These are phyloP conservation scores for Gavialis gangeticus DNA, from an alignment of 2,113 vertebrate genomes.

Conservation along the genomic window DNA sequence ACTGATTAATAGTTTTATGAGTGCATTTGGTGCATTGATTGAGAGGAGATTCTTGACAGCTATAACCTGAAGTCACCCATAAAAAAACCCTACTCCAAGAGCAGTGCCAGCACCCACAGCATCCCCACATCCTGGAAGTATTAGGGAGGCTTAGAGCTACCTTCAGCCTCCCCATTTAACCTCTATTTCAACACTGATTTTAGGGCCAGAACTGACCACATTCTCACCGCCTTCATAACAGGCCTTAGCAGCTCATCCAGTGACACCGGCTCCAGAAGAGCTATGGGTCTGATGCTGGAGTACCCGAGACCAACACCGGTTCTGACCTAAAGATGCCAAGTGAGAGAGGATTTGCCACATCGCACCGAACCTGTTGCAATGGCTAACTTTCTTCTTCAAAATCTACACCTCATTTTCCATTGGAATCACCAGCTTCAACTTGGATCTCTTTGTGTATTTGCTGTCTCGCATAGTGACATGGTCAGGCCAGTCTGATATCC, in stretches of 20 bases:
- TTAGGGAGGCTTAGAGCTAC: not conserved
- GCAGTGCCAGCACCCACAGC: not conserved
- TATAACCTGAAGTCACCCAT: not conserved
- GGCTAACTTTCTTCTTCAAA: too few relatives aligned
- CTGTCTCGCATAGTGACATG: too few relatives aligned
- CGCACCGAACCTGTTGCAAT: too few relatives aligned
- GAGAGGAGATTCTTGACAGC: not conserved
- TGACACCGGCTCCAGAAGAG: not conserved
- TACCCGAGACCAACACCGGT: not conserved
- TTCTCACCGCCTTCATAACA: accelerated
- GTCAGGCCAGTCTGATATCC: too few relatives aligned
- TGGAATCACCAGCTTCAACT: not conserved
- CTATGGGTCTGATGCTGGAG: not conserved
- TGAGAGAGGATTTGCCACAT: not conserved
- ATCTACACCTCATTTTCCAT: too few relatives aligned
- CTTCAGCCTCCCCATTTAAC: not conserved
- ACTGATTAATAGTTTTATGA: too few relatives aligned
- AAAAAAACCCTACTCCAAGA: accelerated
- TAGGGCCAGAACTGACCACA: not conserved
- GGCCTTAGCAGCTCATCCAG: not conserved
- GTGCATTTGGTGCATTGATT: too few relatives aligned
- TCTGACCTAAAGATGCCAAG: not conserved
- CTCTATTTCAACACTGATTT: not conserved
- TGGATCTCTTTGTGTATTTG: not conserved
- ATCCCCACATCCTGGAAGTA: not conserved